Base-by-base conservation (phyloP, 2,888 invertebrate genomes). In the Cylloceria caligata region DNA sequence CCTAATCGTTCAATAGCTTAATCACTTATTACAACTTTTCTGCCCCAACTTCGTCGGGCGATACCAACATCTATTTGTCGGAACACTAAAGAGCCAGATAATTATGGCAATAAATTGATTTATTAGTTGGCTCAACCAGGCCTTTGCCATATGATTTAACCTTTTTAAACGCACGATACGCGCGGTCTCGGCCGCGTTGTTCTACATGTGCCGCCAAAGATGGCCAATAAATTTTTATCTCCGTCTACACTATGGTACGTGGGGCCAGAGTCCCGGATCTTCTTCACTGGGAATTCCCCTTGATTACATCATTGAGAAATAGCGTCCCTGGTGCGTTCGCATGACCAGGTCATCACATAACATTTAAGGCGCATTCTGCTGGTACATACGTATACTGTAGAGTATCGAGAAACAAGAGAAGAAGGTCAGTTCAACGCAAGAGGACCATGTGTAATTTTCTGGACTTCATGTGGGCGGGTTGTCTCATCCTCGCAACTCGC, bases 361-460 rank as follows among this genome's bases (percentile, higher is more conserved):
- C 78, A 82, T 82, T 82, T 82, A 71, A 74, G 74, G 60, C 49
- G 75, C 79, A 79, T 82, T 71, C 79, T 75, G 78, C 74, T 80
- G 69, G 21, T 36, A 19, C 34, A 36, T 24, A 16, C 34, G 30
- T n/a, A n/a, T n/a, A n/a, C n/a, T n/a, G 27, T 13, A n/a, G n/a
- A 39, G 55, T 39, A n/a, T 64, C 39, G 73, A 73, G 21, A 45
- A 27, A 49, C 27, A 24, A 39, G 52, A 67, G 52, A 77, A 77
- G 76, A 80, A 81, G 77, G 81, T 81, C 68, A 77, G 62, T 69
- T 9, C 52, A 62, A 49, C 24, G 78, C 42, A 55, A 69, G 74
- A 55, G 73, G 81, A 64, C 73, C 77, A 74, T 74, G 36, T 60
- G 78, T 65, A 78, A 74, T 81, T 71, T 78, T 81, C 78, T 81